phyloP scores from a whole-genome alignment of 2,888 invertebrate genomes.

The Hemistola chrysoprasaria region DNA sequence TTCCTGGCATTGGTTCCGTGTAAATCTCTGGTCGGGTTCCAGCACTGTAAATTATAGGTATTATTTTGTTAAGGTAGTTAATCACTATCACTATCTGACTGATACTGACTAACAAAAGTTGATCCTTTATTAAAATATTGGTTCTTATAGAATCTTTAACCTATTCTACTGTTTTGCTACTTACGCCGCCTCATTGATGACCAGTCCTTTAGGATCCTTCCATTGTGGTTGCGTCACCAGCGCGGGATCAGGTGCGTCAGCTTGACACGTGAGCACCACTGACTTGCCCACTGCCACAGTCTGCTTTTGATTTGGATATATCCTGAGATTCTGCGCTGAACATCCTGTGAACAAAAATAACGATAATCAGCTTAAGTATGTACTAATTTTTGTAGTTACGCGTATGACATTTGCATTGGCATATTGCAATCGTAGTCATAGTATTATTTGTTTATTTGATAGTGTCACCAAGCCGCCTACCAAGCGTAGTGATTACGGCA shows the following conservation, averaged over 20 bases:
- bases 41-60: conserved; percentile 39
- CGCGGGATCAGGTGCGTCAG: conserved; percentile 85
- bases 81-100: too few species aligned
- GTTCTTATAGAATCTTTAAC: too few species aligned
- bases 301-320: conserved; percentile 87
- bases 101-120: too few species aligned
- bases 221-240: conserved; percentile 89
- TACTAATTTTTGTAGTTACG: not conserved
- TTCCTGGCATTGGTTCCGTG: conserved; percentile 85
- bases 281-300: conserved; percentile 89
- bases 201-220: conserved; percentile 87
- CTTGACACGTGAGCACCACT: conserved; percentile 89
- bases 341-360: conserved; percentile 53
- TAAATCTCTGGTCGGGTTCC: conserved; percentile 84
- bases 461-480: too few species aligned
- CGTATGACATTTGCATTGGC: too few species aligned
- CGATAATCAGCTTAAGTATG: not conserved
- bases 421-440: too few species aligned
- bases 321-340: conserved; percentile 81
- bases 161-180: conserved; percentile 77
- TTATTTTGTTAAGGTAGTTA: too few species aligned
- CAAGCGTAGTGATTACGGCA: too few species aligned
- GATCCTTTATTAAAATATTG: too few species aligned
- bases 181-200: conserved; percentile 86
- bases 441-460: too few species aligned